Evolutionary conservation across 2,888 invertebrate genomes (phyloP).

Genomic region (Drosophila pseudotakahashii): DNA sequence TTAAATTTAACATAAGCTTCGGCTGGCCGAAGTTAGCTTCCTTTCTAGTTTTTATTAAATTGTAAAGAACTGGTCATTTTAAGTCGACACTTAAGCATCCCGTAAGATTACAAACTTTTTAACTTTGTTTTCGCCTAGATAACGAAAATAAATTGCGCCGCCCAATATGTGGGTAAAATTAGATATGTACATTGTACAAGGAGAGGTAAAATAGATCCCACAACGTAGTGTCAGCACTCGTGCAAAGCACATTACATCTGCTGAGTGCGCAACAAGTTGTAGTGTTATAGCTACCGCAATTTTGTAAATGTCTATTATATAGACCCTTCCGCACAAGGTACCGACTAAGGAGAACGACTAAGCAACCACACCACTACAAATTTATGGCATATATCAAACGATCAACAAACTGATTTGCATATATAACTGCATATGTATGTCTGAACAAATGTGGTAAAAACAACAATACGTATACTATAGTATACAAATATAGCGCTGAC

Average conservation of each 20-base stretch:
- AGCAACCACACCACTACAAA: not conserved
- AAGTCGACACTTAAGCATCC: too few species aligned
- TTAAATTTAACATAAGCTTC: too few species aligned
- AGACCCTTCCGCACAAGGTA: not conserved
- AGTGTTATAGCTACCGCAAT: slow-evolving; percentile 25
- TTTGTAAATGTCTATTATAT: slow-evolving; percentile 19
- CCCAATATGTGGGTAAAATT: slow-evolving; percentile 20
- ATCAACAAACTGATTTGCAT: too few species aligned
- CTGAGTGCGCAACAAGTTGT: slow-evolving; percentile 35
- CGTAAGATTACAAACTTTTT: not conserved
- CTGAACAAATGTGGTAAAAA: too few species aligned
- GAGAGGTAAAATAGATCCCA: slow-evolving; percentile 15
- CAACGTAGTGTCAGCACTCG: slow-evolving; percentile 17
- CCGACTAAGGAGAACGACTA: not conserved
- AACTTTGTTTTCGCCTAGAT: slow-evolving; percentile 25
- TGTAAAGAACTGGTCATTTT: too few species aligned
- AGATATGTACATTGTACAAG: not conserved
- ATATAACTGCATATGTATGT: too few species aligned
- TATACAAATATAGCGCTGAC: too few species aligned
- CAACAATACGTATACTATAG: too few species aligned
- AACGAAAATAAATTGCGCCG: slow-evolving; percentile 14
- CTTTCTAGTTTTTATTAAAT: too few species aligned
- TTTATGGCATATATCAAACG: too few species aligned
- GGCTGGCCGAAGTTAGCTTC: too few species aligned
- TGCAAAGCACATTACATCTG: slow-evolving; percentile 20